phyloP scores from a whole-genome alignment of 2,888 invertebrate species.

The Agrochola circellaris region DNA sequence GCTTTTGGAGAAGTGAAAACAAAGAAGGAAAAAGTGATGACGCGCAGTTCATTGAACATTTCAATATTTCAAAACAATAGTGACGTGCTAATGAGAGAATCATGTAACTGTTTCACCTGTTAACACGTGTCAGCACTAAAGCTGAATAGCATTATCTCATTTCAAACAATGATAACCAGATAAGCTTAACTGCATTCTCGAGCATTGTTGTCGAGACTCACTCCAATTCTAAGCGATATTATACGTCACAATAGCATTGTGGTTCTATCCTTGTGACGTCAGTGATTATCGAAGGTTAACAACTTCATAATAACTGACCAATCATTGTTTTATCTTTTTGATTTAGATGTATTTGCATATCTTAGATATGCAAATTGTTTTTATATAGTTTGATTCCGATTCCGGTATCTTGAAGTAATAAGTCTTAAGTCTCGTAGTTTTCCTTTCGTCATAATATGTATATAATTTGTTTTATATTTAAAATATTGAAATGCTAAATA shows the following conservation, averaged over 20 bases:
- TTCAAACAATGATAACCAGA: slow-evolving; percentile 83
- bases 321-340: slow-evolving; percentile 38
- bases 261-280: slow-evolving; percentile 59
- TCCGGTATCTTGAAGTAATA: slow-evolving; percentile 8
- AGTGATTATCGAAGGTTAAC: slow-evolving; percentile 58
- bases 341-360: slow-evolving; percentile 8
- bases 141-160: slow-evolving; percentile 79
- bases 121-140: slow-evolving; percentile 75
- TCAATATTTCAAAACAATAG: slow-evolving; percentile 50
- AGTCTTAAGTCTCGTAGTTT: not conserved
- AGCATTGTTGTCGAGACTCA: slow-evolving; percentile 66
- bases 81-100: slow-evolving; percentile 71
- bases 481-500: slow-evolving; percentile 3
- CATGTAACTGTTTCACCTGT: slow-evolving; percentile 69
- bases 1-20: slow-evolving; percentile 3
- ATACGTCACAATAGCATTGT: slow-evolving; percentile 60
- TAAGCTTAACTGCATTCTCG: slow-evolving; percentile 78
- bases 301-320: slow-evolving; percentile 45
- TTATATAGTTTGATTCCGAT: slow-evolving; percentile 12
- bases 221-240: slow-evolving; percentile 54
- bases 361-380: slow-evolving; percentile 17
- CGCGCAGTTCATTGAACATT: slow-evolving; percentile 47
- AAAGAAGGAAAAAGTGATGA: slow-evolving; percentile 33
- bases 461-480: not conserved
- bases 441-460: not conserved